Base-by-base conservation (phyloP, 2,888 invertebrate species). In the Seira sanloemensis region DNA sequence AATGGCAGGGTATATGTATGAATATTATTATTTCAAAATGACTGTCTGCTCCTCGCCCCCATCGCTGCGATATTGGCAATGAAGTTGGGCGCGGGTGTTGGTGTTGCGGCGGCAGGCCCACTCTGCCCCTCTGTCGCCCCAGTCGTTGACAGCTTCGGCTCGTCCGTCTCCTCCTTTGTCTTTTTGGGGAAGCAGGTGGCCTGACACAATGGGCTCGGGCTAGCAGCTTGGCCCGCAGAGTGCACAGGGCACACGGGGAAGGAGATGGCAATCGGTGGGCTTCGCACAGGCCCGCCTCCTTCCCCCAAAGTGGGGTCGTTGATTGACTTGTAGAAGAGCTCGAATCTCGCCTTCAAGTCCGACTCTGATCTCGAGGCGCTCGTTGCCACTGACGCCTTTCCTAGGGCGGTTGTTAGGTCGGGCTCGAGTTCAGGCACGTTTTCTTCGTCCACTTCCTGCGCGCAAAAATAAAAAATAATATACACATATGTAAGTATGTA, bases 371-470 rank as follows among this genome's bases (percentile, higher is more conserved):
- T 91, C 87, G 93, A 93, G 19, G 86, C 86, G 18, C 50, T 27
- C n/a, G 9, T 78, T 62, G 78, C 72, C 24, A 65, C 81, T 16
- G 58, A 76, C 19, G 62, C 73, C 25, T 77, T 82, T 7, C 83
- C 83, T 2, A 83, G 68, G 1, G 83, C 25, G 4, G 78, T 21
- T 37, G 77, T 68, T 27, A 83, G 58, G 12, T 90, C 50, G 90
- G 90, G 25, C 21, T 90, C 88, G 73, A 91, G 90, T 2, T 90
- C 90, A 50, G 92, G 92, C 66, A 90, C 86, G 88, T 92, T 93
- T 58, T 94, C 94, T 90, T 94, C 95, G 89, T 94, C 94, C 19
- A 95, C 94, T 91, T 95, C 95, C 93, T 94, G 91, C 91, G 75
- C n/a, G n/a, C n/a, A 86, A 78, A 78, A 72, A 82, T 21, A 26